Percentiles rank a stretch among this genome's conserved stretches.
Evolutionary conservation across 2,797 vertebrate genomes (phyloP).

Genomic region (Siniperca undulata): DNA sequence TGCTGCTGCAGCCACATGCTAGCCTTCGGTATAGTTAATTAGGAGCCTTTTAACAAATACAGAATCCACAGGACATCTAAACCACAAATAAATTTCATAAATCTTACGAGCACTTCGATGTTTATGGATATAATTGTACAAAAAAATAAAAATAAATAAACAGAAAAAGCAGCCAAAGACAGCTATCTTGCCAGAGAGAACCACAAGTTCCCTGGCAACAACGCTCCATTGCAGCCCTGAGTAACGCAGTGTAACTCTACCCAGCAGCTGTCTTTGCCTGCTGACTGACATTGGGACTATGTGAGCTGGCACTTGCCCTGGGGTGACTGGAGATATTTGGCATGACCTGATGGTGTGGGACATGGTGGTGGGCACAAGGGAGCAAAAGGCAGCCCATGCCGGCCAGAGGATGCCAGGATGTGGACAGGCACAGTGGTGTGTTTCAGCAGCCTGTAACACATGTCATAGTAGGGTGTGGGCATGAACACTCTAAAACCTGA

Average conservation of each 20-base stretch:
- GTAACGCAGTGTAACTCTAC: conserved; percentile 71
- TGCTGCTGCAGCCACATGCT: conserved; percentile 36
- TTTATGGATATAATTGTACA: conserved; percentile 21
- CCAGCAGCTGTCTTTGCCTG: conserved; percentile 76
- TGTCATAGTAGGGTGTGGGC: conserved; percentile 11
- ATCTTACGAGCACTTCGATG: background rate
- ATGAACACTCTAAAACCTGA: background rate
- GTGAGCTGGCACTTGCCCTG: conserved; percentile 73
- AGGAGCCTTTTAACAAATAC: conserved; percentile 16
- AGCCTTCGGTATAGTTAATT: conserved; percentile 17
- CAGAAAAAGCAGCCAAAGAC: conserved; percentile 9
- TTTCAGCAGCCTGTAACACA: conserved; percentile 33
- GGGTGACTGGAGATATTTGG: conserved; percentile 75
- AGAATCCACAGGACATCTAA: conserved; percentile 8
- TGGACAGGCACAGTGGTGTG: conserved; percentile 12
- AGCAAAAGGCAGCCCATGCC: conserved; percentile 54
- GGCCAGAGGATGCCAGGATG: conserved; percentile 51
- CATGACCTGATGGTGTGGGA: conserved; percentile 73
- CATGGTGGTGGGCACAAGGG: conserved; percentile 56
- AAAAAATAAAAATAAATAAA: conserved; percentile 6
- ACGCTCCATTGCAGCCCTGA: conserved; percentile 51
- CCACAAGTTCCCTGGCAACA: conserved; percentile 69
- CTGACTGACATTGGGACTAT: conserved; percentile 76
- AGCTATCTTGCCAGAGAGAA: conserved; percentile 29
- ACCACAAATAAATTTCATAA: conserved; percentile 6